Conservation (phyloP, 64 coral and sea anemone species). For the Actinia equina region DNA sequence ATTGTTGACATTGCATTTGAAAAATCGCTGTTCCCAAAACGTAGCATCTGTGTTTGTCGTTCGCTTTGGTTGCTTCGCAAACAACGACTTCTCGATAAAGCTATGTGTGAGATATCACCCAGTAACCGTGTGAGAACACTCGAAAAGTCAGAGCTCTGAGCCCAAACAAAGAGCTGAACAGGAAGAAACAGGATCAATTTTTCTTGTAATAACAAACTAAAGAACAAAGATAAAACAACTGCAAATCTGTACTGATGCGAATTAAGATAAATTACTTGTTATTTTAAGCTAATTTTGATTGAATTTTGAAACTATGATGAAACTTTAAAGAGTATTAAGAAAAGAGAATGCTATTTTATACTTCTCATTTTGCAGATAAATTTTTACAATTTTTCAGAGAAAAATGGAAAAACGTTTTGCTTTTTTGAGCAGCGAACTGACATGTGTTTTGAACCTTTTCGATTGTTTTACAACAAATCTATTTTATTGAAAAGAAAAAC, state of each 20-base stretch:
- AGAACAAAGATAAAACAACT: background rate
- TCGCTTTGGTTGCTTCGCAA: slow-evolving; percentile 1
- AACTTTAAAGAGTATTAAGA: background rate
- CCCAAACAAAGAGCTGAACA: background rate
- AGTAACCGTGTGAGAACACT: background rate
- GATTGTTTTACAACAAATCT: slow-evolving; percentile 11
- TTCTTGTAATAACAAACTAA: background rate
- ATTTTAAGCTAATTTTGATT: background rate
- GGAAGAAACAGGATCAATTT: background rate
- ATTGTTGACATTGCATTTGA: background rate
- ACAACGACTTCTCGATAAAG: background rate
- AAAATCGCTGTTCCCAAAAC: slow-evolving; percentile 3
- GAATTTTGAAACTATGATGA: background rate
- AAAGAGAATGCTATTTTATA: background rate
- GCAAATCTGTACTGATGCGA: background rate
- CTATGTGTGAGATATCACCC: background rate
- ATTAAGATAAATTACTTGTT: background rate
- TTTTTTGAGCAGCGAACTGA: background rate
- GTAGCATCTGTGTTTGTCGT: slow-evolving; percentile 15
- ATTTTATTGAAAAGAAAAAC: background rate
- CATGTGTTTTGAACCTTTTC: slow-evolving; percentile 5
- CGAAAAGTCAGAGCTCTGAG: background rate
- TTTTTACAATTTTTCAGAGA: background rate
- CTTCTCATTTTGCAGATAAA: background rate
- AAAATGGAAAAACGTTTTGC: background rate